Conservation (phyloP, 2,797 vertebrate species). For the Falco concolor region DNA sequence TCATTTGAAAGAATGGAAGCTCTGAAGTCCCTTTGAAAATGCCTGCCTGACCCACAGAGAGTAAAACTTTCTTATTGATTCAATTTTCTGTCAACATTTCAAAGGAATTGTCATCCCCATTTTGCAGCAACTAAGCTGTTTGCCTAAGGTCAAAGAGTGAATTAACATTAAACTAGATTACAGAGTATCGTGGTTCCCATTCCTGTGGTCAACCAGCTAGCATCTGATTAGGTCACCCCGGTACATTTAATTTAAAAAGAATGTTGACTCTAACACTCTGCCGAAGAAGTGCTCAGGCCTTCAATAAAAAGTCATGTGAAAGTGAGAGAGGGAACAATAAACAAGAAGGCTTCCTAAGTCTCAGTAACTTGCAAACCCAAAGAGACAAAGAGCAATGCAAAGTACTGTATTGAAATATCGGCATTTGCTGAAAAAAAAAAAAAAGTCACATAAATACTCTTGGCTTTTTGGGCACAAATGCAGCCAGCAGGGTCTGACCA, state of each 20-base stretch:
- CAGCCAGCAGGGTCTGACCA: neutral
- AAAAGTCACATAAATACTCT: neutral
- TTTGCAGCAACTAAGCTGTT: slow-evolving; percentile 24
- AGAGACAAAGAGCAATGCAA: neutral
- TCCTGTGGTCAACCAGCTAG: slow-evolving; percentile 55
- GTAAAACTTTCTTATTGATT: slow-evolving; percentile 38
- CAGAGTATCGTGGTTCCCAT: slow-evolving; percentile 28
- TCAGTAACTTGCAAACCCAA: neutral
- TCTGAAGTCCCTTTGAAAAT: neutral
- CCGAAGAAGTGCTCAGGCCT: neutral
- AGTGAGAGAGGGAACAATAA: slow-evolving; percentile 36
- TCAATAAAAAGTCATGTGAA: slow-evolving; percentile 43
- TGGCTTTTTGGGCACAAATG: neutral
- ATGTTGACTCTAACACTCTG: slow-evolving; percentile 48
- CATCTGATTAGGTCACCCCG: slow-evolving; percentile 48
- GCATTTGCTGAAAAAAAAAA: neutral
- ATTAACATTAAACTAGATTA: slow-evolving; percentile 36
- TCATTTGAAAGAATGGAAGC: neutral
- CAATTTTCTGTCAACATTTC: slow-evolving; percentile 14
- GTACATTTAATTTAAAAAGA: slow-evolving; percentile 50
- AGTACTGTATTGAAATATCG: neutral
- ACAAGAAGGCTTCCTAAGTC: neutral
- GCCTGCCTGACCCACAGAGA: neutral
- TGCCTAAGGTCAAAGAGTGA: slow-evolving; percentile 49
- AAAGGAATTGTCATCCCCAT: slow-evolving; percentile 25